Percentiles rank a stretch among this genome's conserved stretches.
Evolutionary conservation across 2,113 vertebrate genomes (phyloP).

Genomic region (Eidolon helvum): DNA sequence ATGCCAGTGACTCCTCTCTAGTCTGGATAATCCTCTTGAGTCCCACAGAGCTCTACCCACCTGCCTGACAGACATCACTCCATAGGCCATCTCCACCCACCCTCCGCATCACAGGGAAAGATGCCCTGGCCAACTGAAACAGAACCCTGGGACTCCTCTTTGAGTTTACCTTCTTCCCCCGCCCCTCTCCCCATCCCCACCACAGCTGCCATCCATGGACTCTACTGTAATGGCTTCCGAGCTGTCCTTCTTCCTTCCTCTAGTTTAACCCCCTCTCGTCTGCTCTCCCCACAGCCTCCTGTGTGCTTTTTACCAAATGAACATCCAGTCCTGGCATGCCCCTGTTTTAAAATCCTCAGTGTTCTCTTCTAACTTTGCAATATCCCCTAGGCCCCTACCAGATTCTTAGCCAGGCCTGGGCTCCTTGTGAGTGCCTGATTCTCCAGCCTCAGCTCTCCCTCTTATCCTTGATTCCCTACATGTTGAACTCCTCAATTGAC

Average conservation of each 20-base stretch:
- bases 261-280: background rate
- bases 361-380: background rate
- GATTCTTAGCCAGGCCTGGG: background rate
- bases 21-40: background rate
- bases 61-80: background rate
- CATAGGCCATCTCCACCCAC: too few relatives aligned
- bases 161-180: fast-evolving
- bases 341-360: background rate
- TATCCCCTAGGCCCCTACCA: background rate
- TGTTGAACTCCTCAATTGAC: background rate
- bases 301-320: background rate
- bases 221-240: background rate
- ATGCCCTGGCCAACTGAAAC: background rate
- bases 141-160: background rate
- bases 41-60: background rate
- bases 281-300: background rate
- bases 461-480: too few relatives aligned
- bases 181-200: too few relatives aligned
- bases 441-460: background rate
- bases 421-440: background rate
- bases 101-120: background rate
- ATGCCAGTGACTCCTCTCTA: background rate
- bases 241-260: background rate
- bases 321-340: background rate
- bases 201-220: fast-evolving